Evolutionary conservation across 1,140 invertebrate genomes (phyloP).

Genomic region (Catajapyx aquilonaris): DNA sequence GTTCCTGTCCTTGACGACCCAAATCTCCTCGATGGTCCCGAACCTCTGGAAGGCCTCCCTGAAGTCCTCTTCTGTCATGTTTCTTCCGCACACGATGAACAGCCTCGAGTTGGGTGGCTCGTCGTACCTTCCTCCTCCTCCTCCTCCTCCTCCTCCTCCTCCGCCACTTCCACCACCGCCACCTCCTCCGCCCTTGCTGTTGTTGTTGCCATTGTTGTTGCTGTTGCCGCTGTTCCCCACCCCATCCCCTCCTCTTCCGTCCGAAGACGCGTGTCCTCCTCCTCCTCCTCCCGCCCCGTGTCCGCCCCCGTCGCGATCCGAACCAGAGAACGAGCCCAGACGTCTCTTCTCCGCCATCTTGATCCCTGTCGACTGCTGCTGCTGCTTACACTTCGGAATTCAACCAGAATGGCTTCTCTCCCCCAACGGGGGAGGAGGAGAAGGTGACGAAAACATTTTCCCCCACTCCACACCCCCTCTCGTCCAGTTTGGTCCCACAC

Average conservation of each 20-base stretch:
- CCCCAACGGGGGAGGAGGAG: no score
- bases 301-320: neutral
- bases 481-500: no score
- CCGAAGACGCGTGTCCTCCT: neutral
- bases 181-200: slow-evolving; percentile 1
- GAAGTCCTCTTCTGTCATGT: slow-evolving; percentile 56
- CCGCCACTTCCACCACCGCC: slow-evolving; percentile 1
- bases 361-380: no score
- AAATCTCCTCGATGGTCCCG: slow-evolving; percentile 69
- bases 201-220: neutral
- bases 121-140: slow-evolving; percentile 28
- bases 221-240: neutral
- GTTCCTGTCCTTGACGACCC: slow-evolving; percentile 64
- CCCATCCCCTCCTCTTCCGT: neutral
- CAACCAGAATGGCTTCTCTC: no score
- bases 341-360: neutral
- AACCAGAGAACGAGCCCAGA: neutral
- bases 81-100: slow-evolving; percentile 71
- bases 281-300: slow-evolving; percentile 1
- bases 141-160: slow-evolving; percentile 1
- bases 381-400: no score
- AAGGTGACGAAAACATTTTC: no score
- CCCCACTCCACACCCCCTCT: no score
- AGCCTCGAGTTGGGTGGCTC: slow-evolving; percentile 64
- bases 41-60: slow-evolving; percentile 53